phyloP scores from a whole-genome alignment of 2,797 vertebrate genomes.

The Tarsius wallacei region DNA sequence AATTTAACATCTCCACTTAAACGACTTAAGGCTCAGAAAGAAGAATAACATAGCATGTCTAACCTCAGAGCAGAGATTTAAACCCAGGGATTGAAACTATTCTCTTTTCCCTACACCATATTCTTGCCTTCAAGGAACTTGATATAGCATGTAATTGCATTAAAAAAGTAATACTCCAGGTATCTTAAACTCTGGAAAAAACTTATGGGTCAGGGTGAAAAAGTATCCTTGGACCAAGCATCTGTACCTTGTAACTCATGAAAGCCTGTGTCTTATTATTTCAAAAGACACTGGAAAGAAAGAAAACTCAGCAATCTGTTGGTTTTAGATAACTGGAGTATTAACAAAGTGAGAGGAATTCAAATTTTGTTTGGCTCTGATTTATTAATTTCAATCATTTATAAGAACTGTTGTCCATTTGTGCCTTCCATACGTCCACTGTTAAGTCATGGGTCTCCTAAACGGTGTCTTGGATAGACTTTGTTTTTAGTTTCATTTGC shows the following conservation, averaged over 20 bases:
- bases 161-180: not conserved
- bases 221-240: not conserved
- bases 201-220: not conserved
- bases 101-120: not conserved
- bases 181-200: not conserved
- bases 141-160: not conserved
- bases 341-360: not conserved
- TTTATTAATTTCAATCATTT: constrained; percentile 12
- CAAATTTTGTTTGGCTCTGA: not conserved
- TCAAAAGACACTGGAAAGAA: not conserved
- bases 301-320: not conserved
- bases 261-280: not conserved
- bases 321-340: not conserved
- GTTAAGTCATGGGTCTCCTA: not conserved
- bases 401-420: not conserved
- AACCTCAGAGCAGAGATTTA: not conserved
- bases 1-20: not conserved
- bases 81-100: not conserved
- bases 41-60: not conserved
- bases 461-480: not conserved
- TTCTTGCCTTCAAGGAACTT: not conserved
- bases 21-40: not conserved
- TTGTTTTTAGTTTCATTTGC: not conserved
- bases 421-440: not conserved
- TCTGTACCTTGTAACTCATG: constrained; percentile 3